Evolutionary conservation across 1,140 invertebrate genomes (phyloP), one percentile per base, ranked within the genome.

Genomic region (Bombus haemorrhoidalis): DNA sequence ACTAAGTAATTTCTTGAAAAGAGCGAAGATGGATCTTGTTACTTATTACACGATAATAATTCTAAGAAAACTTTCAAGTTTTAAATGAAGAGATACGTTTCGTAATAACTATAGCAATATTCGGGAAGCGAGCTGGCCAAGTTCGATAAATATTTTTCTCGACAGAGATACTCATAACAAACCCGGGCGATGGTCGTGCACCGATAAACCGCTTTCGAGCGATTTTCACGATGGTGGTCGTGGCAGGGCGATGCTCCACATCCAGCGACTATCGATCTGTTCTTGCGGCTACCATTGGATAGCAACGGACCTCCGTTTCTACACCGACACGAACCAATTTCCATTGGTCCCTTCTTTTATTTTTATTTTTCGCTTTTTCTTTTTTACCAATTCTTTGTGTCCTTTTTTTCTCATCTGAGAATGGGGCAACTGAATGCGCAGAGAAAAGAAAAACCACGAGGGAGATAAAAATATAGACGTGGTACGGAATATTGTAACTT

Each of bases 321-420:
- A 62, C 66, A 77, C 32, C 80, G 69, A 59, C 47, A 39, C 87
- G 64, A 83, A 79, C 43, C 88, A 89, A 89, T 89, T 89, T 86
- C 87, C 87, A 89, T 89, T 78, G 76, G 75, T 82, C 64, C 83
- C 53, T 57, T 74, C 77, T 74, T 59, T 68, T 74, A 80, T 74
- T 47, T 37, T 74, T 85, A 43, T 15, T 9, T 72, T 41, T 66
- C 39, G 32, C 5, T 41, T 71, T 22, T 68, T 85, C 74, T 43
- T 18, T 32, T 66, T 66, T 32, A 66, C 32, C 32, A 15, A 18
- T 15, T 25, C 64, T 80, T 62, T 62, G 68, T 47, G 57, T 64
- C 13, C 74, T 68, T 82, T 75, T 37, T 75, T n/a, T 28, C 81
- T 15, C 37, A n/a, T 84, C 75, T 84, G 75, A 84, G 39, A 84